Base-by-base conservation (phyloP, 2,797 vertebrate genomes). In the Rhinichthys osculus region DNA sequence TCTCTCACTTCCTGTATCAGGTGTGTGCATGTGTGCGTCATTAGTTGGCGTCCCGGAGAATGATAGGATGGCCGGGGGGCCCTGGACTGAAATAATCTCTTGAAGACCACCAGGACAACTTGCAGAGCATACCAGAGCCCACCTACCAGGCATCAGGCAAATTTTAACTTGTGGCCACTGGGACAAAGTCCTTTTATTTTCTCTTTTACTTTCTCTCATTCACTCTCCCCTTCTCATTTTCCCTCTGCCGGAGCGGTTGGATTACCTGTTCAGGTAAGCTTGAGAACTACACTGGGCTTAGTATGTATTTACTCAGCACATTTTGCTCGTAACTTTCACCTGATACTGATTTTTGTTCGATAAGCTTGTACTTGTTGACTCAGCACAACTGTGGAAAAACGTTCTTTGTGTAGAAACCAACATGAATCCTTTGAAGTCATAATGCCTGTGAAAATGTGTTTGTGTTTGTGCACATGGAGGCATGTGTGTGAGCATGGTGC, bases 191-290 rank as follows among this genome's bases (percentile, higher is more conserved):
- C 90, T 91, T 84, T 89, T 73, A 73, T 64, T 86, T 67, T 84
- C 78, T 78, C 81, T 80, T 64, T 78, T 77, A 40, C 67, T 70
- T 67, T 80, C 69, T 69, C 86, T 78, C 69, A 40, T 62, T 86
- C 74, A 88, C 86, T 88, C 76, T 81, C 70, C 27, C 77, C 64
- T 54, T 84, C 83, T 81, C 89, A 89, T 87, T 90, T 91, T 89
- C 82, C 88, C 87, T 89, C 52, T 44, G 81, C 50, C 38, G 90
- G 92, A 93, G 89, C 92, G 91, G 86, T 87, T 83, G 88, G 88
- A 89, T 92, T 92, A 95, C 94, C 93, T 95, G 93, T 85, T 64
- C 92, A 93, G 94, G 93, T 94, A 91, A 93, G 81, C 44, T 77
- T 9, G 30, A 83, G 35, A 79, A 17, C 57, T 2, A 59, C 11